These are phyloP conservation scores for Sipha maydis DNA, from an alignment of 2,888 invertebrate genomes.

Conservation along the genomic window DNA sequence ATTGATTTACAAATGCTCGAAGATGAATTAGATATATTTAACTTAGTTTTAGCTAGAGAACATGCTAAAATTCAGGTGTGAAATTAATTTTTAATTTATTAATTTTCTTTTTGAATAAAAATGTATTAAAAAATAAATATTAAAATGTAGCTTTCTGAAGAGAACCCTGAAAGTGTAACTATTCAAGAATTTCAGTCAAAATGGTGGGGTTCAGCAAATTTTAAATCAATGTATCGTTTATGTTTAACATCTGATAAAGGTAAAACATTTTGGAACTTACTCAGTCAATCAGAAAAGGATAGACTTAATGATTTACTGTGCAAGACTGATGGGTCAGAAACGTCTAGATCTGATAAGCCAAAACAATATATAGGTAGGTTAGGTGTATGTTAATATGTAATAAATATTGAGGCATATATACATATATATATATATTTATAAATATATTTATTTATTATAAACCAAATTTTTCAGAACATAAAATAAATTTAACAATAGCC, in stretches of 20 bases:
- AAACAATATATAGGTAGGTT: slow-evolving; percentile 73
- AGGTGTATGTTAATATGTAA: not conserved
- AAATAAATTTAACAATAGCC: slow-evolving; percentile 79
- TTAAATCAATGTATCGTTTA: slow-evolving; percentile 67
- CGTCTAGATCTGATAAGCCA: slow-evolving; percentile 69
- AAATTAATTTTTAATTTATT: slow-evolving; percentile 33
- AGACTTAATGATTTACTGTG: slow-evolving; percentile 75
- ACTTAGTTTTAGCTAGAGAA: slow-evolving; percentile 81
- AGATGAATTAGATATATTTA: slow-evolving; percentile 78
- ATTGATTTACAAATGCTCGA: slow-evolving; percentile 80
- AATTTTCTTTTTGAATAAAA: not conserved
- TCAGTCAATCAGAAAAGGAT: slow-evolving; percentile 75
- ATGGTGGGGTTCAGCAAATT: slow-evolving; percentile 68
- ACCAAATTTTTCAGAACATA: slow-evolving; percentile 73
- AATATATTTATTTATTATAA: slow-evolving; percentile 48
- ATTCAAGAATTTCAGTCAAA: slow-evolving; percentile 66
- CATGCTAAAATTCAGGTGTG: slow-evolving; percentile 81
- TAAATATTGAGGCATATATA: not conserved
- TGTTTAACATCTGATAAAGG: slow-evolving; percentile 68
- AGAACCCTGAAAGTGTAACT: slow-evolving; percentile 67
- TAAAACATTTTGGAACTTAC: slow-evolving; percentile 72
- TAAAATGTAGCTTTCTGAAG: slow-evolving; percentile 67
- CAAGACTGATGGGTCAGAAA: slow-evolving; percentile 70
- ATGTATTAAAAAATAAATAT: not conserved
- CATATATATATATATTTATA: slow-evolving; percentile 20